These are phyloP conservation scores for Anas platyrhynchos DNA, from an alignment of 2,113 vertebrate genomes.

Conservation along the genomic window DNA sequence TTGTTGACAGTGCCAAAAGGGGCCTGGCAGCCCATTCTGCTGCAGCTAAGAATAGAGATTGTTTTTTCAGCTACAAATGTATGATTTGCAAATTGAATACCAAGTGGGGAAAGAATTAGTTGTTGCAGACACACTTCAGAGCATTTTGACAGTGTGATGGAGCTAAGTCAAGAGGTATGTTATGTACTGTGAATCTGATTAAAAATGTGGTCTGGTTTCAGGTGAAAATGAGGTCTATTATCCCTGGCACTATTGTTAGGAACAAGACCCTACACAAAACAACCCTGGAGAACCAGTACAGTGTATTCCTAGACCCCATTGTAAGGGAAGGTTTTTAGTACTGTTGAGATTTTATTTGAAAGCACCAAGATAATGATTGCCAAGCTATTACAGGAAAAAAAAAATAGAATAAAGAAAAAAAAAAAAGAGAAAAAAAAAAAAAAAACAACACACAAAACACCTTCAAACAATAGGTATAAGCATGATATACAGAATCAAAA, in stretches of 20 bases:
- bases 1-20: conserved; percentile 52
- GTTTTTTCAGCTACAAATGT: conserved; percentile 38
- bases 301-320: conserved; percentile 31
- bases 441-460: too few relatives aligned
- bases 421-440: too few relatives aligned
- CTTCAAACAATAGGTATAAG: neutral
- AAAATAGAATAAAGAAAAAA: neutral
- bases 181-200: conserved; percentile 37
- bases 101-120: conserved; percentile 27
- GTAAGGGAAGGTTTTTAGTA: conserved; percentile 2
- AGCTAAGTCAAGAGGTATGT: conserved; percentile 43
- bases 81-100: conserved; percentile 48
- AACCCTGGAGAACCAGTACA: neutral
- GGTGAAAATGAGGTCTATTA: conserved; percentile 53
- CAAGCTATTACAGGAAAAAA: neutral
- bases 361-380: conserved; percentile 18
- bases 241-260: conserved; percentile 8
- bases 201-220: conserved; percentile 24
- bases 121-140: neutral
- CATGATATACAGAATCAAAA: neutral
- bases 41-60: conserved; percentile 49
- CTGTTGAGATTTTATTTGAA: conserved; percentile 3
- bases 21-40: conserved; percentile 9
- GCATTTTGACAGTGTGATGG: neutral
- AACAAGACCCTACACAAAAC: neutral